A percentile compares a stretch with the other conserved stretches of the same genome.
phyloP scores from a whole-genome alignment of 1,140 invertebrate species.

The Paralvinella palmiformis region DNA sequence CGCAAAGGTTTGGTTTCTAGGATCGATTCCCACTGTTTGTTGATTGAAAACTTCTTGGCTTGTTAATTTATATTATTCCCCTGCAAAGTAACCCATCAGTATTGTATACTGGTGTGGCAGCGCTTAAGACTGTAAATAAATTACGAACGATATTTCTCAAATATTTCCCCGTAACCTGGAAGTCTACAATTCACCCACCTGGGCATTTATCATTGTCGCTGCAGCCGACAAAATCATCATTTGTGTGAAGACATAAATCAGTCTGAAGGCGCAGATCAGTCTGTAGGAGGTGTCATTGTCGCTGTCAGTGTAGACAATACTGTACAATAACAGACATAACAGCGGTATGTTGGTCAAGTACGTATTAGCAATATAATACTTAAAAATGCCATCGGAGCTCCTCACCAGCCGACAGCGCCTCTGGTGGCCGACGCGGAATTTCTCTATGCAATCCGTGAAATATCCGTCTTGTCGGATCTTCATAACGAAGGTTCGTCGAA shows the following conservation, averaged over 20 bases:
- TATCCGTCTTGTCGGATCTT: conserved; percentile 11
- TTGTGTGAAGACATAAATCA: neutral
- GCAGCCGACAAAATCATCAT: conserved; percentile 5
- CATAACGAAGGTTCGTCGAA: conserved; percentile 5
- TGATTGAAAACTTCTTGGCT: too few relatives aligned
- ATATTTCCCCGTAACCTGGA: too few relatives aligned
- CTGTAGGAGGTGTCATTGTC: neutral
- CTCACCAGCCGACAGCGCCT: neutral
- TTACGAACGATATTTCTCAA: too few relatives aligned
- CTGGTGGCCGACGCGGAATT: conserved; percentile 6
- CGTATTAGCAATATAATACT: conserved; percentile 10
- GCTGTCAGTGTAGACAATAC: neutral
- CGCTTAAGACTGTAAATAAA: too few relatives aligned
- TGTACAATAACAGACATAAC: conserved; percentile 8
- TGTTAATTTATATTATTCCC: too few relatives aligned
- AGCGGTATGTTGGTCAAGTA: conserved; percentile 9
- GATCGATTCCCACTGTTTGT: too few relatives aligned
- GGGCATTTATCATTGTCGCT: neutral
- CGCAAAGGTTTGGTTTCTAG: too few relatives aligned
- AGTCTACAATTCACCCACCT: neutral
- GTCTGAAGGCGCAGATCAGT: neutral
- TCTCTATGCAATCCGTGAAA: conserved; percentile 6
- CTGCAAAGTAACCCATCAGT: too few relatives aligned
- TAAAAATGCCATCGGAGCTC: neutral
- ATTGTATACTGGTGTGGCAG: too few relatives aligned